Conservation (phyloP, 2,797 vertebrate species). For the Eptatretus atami region DNA sequence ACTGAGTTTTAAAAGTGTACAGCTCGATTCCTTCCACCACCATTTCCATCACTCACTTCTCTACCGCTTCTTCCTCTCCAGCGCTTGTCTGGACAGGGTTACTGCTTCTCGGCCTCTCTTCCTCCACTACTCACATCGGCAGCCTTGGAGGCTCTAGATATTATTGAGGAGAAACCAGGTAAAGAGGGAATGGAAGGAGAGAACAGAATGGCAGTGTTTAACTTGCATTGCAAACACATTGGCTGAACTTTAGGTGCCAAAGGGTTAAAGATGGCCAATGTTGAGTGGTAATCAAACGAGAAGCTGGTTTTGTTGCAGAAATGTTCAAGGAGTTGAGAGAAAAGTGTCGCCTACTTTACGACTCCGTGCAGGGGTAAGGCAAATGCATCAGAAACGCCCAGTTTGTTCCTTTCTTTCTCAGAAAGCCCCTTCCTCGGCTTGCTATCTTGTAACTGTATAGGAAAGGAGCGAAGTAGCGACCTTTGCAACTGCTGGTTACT, state of each 20-base stretch:
- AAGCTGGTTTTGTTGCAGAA: constrained; percentile 16
- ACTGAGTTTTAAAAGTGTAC: neutral
- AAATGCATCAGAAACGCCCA: no score
- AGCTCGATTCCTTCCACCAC: no score
- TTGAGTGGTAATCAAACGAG: neutral
- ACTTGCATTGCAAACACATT: no score
- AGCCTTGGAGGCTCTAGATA: constrained; percentile 63
- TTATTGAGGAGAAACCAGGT: constrained; percentile 93
- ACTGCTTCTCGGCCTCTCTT: constrained; percentile 82
- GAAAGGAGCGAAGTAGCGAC: no score
- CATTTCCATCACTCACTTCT: no score
- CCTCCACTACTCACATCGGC: constrained; percentile 67
- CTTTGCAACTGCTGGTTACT: no score
- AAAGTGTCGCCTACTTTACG: constrained; percentile 39
- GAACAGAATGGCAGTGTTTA: no score
- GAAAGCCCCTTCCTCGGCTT: no score
- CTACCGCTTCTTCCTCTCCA: constrained; percentile 10
- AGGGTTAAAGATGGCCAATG: neutral
- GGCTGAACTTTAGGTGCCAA: no score
- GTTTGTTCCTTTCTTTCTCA: no score
- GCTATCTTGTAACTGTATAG: no score
- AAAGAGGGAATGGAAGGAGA: constrained; percentile 8
- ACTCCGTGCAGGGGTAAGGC: constrained; percentile 39
- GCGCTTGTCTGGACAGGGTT: constrained; percentile 75
- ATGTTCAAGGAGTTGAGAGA: constrained; percentile 38